Conservation (phyloP, 2,888 invertebrate species). For the Ectemnius continuus region DNA sequence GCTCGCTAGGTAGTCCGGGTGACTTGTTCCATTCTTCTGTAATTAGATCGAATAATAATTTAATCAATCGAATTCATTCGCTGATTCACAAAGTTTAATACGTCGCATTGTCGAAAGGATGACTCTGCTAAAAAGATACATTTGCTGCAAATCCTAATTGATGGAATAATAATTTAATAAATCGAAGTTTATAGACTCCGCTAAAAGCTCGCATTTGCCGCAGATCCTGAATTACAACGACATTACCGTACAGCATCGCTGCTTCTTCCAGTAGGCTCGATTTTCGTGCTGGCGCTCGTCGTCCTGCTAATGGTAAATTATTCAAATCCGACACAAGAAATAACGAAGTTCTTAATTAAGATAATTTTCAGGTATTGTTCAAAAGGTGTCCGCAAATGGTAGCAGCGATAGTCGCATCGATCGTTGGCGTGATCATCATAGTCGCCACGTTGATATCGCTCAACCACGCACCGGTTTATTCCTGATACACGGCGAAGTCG, state of each 20-base stretch:
- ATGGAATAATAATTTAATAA: too few species aligned
- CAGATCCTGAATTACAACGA: constrained; percentile 64
- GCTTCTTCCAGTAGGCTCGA: constrained; percentile 67
- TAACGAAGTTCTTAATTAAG: constrained; percentile 16
- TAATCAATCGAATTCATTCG: too few species aligned
- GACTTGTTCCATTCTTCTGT: constrained; percentile 55
- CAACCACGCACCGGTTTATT: constrained; percentile 65
- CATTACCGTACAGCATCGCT: constrained; percentile 68
- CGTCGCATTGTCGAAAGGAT: too few species aligned
- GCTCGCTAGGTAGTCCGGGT: constrained; percentile 48
- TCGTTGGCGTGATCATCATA: constrained; percentile 77
- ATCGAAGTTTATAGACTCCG: too few species aligned
- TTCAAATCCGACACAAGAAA: constrained; percentile 1
- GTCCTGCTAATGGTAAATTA: constrained; percentile 69
- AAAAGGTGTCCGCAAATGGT: constrained; percentile 78
- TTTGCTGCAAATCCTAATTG: constrained; percentile 54
- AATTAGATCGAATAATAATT: constrained; percentile 57
- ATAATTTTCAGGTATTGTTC: constrained; percentile 76
- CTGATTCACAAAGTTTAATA: too few species aligned
- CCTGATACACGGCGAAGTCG: constrained; percentile 42
- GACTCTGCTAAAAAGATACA: constrained; percentile 2
- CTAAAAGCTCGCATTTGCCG: background rate
- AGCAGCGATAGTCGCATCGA: constrained; percentile 77
- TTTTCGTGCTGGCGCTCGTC: constrained; percentile 66
- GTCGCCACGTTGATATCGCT: constrained; percentile 73